These are phyloP conservation scores for Vulpes ferrilata DNA, from an alignment of 2,113 vertebrate genomes.

Conservation along the genomic window DNA sequence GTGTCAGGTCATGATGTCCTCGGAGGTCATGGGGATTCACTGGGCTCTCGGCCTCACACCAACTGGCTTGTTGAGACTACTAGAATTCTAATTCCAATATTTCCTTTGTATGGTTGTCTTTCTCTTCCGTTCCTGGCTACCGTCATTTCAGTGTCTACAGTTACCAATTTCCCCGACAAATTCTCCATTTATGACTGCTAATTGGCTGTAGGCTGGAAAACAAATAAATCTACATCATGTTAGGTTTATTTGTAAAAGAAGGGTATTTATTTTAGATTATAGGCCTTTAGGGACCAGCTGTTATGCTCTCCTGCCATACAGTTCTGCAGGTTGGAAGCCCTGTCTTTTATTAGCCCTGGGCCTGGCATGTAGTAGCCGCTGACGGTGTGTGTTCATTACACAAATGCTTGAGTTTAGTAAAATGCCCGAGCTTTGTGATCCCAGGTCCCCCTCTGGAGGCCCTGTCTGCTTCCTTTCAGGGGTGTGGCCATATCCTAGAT, in stretches of 20 bases:
- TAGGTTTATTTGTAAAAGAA: not conserved
- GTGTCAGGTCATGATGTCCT: not conserved
- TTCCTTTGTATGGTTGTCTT: not conserved
- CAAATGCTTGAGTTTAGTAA: fast-evolving
- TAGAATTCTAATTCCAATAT: not conserved
- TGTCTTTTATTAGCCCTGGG: not conserved
- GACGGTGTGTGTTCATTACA: not conserved
- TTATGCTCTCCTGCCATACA: fast-evolving
- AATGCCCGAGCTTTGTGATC: not conserved
- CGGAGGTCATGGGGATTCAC: not conserved
- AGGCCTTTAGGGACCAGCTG: not conserved
- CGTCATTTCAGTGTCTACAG: not conserved
- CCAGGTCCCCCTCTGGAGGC: not conserved
- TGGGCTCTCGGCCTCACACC: not conserved
- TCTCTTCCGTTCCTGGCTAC: not conserved
- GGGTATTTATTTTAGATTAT: not conserved
- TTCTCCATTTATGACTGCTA: not conserved
- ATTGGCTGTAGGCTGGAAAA: not conserved
- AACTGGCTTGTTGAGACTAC: not conserved
- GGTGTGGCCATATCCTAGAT: not conserved
- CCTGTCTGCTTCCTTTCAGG: not conserved
- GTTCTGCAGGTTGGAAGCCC: not conserved
- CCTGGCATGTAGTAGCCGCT: not conserved
- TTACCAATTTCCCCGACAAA: not conserved
- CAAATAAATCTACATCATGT: not conserved